Percentiles rank a stretch among this genome's conserved stretches.
Conservation (phyloP, 2,888 invertebrate species). For the Acholoe squamosa region DNA sequence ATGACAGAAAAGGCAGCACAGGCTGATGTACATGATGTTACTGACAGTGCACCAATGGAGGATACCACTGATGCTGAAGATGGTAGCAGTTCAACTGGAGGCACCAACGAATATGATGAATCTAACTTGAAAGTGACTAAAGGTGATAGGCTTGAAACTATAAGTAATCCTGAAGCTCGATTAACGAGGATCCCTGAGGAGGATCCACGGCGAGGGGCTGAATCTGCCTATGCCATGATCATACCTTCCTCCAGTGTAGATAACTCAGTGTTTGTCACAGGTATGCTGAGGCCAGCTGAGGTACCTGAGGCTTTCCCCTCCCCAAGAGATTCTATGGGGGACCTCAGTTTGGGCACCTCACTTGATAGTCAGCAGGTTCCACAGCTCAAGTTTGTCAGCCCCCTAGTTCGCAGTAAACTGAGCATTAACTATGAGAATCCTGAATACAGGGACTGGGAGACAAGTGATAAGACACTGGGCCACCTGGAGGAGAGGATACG, state of each 20-base stretch:
- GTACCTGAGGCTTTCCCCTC: neutral
- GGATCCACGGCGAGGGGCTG: neutral
- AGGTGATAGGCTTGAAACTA: neutral
- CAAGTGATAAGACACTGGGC: constrained; percentile 75
- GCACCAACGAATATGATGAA: neutral
- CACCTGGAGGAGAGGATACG: constrained; percentile 74
- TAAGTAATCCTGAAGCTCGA: constrained; percentile 17
- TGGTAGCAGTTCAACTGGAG: neutral
- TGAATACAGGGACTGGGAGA: constrained; percentile 75
- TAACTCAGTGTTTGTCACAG: neutral
- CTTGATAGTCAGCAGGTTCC: neutral
- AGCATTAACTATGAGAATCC: constrained; percentile 60
- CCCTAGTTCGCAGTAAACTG: constrained; percentile 7
- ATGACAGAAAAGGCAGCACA: neutral
- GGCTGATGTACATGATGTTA: neutral
- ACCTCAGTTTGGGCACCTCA: neutral
- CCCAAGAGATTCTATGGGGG: neutral
- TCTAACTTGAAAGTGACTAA: neutral
- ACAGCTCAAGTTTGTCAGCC: constrained; percentile 33
- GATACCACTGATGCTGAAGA: neutral
- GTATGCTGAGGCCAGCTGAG: neutral
- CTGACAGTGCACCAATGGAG: neutral
- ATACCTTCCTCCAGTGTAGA: neutral
- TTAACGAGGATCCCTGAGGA: neutral
- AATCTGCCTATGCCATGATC: constrained; percentile 42